Conservation (phyloP, 2,888 invertebrate species). For the Mesochorus sp. region DNA sequence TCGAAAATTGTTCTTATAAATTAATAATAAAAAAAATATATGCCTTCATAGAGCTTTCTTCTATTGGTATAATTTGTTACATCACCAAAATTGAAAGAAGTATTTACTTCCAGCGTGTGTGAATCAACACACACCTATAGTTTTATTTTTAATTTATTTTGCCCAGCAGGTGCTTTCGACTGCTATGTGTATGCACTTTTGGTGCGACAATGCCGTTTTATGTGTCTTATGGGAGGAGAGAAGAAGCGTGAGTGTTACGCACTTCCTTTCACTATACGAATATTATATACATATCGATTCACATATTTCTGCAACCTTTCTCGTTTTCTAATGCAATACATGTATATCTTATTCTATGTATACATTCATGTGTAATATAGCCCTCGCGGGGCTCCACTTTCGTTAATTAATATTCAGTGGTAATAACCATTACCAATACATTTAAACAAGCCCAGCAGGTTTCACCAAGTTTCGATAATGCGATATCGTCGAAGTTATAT, state of each 20-base stretch:
- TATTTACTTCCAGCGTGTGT: no score
- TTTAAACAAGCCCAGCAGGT: conserved; percentile 66
- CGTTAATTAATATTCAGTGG: conserved; percentile 72
- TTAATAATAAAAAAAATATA: no score
- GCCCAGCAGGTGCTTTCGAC: conserved; percentile 44
- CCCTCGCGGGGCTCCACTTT: conserved; percentile 52
- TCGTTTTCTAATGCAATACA: conserved; percentile 34
- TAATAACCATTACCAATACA: conserved; percentile 71
- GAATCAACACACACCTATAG: no score
- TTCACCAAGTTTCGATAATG: conserved; percentile 67
- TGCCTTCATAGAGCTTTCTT: no score
- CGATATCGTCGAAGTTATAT: conserved; percentile 64
- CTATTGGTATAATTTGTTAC: no score
- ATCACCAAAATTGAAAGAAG: no score
- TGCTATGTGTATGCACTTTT: not conserved
- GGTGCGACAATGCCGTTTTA: conserved; percentile 37
- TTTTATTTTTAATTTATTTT: not conserved
- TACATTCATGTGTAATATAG: conserved; percentile 13
- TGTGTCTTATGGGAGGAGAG: conserved; percentile 1
- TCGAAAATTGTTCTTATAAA: no score
- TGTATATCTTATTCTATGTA: conserved; percentile 8
- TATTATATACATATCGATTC: conserved; percentile 30
- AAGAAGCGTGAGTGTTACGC: conserved; percentile 1
- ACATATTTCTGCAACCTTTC: conserved; percentile 18
- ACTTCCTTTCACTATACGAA: conserved; percentile 22